Base-by-base conservation (phyloP, 2,888 invertebrate genomes). In the Acanthosepion pharaonis region DNA sequence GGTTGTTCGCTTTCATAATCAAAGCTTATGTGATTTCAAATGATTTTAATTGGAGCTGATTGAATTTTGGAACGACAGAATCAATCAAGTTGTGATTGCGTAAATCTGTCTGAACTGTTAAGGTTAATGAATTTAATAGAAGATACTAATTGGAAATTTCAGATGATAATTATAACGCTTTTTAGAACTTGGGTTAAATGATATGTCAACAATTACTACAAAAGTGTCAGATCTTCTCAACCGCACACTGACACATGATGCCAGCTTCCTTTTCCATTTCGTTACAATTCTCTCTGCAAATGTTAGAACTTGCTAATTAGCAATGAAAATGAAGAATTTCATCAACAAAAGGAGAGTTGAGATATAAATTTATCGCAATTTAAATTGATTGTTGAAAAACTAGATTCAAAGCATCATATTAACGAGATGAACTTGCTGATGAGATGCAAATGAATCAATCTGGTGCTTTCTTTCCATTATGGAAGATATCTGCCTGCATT, bases 1-100 rank as follows among this genome's bases (percentile, higher is more conserved):
- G 78, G n/a, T 78, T n/a, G 18, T 78, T 78, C 78, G 78, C n/a
- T n/a, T 78, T 78, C 78, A 78, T 78, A 78, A 78, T 78, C 78
- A 78, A 78, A 78, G 78, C 78, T 78, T 78, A 78, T 78, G 78
- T 78, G 78, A 78, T 78, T 78, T 78, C 78, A 78, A 78, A 78
- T 78, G 78, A 78, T n/a, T 78, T 78, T 78, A 78, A 78, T 78
- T 78, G 78, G 78, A 78, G 78, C 78, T 78, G 78, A 78, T 78
- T 78, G 78, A 78, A 78, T 78, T 78, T 18, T 15, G 78, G 23
- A n/a, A 78, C 18, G 78, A 78, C n/a, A 78, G 78, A 78, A 78
- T 78, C 78, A 78, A 78, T 78, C 78, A 78, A 78, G 78, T 78
- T 78, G 78, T n/a, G 78, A 78, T 78, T 78, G 78, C 78, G 78